Percentiles rank a stretch among this genome's conserved stretches.
These are phyloP conservation scores for Bradynema listronoti DNA, from an alignment of 1,140 invertebrate species.

Conservation along the genomic window DNA sequence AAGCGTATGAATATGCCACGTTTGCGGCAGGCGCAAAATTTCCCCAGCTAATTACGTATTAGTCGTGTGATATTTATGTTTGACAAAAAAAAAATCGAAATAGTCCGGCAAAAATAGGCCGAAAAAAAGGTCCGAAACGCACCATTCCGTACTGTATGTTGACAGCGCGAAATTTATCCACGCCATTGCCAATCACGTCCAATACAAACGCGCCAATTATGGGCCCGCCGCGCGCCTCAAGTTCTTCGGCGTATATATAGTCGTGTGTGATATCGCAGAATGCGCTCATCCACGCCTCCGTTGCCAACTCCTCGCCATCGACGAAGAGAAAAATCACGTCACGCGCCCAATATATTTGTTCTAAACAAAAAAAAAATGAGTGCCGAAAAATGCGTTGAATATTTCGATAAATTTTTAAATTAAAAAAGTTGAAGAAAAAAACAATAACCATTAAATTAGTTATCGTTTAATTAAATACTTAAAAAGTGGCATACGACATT, in stretches of 20 bases:
- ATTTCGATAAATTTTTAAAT: no score
- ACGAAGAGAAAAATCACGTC: slow-evolving; percentile 41
- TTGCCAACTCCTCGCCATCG: slow-evolving; percentile 31
- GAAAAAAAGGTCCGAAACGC: slow-evolving; percentile 4
- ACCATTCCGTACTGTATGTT: slow-evolving; percentile 38
- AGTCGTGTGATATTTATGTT: no score
- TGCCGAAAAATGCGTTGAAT: no score
- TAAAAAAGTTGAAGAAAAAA: no score
- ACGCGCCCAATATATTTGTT: slow-evolving; percentile 36
- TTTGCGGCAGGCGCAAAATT: no score
- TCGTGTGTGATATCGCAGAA: slow-evolving; percentile 27
- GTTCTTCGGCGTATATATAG: slow-evolving; percentile 11
- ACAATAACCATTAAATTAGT: no score
- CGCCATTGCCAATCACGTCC: slow-evolving; percentile 22
- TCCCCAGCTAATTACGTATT: no score
- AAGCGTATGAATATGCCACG: no score
- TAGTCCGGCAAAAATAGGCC: no score
- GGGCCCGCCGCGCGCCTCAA: slow-evolving; percentile 27
- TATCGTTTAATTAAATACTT: no score
- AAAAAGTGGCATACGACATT: no score
- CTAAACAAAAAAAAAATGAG: slow-evolving; percentile 30
- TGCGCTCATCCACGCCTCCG: slow-evolving; percentile 29
- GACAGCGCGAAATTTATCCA: slow-evolving; percentile 20
- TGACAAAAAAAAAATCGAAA: no score
- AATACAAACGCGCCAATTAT: slow-evolving; percentile 39